Evolutionary conservation across 2,797 vertebrate genomes (phyloP).

Genomic region (Pipistrellus pygmaeus): DNA sequence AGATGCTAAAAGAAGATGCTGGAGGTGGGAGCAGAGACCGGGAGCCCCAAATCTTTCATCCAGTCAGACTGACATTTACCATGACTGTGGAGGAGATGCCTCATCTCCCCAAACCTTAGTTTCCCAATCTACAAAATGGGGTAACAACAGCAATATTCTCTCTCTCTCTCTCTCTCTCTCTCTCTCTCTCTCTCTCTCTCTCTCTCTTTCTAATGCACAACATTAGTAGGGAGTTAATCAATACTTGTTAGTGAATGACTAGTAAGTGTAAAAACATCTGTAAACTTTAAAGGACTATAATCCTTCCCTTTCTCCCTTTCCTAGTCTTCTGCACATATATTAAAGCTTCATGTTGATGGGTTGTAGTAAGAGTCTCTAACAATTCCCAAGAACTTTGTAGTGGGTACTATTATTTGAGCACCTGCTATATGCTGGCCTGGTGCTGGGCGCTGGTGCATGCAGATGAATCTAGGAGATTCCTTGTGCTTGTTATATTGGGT

Average conservation of each 20-base stretch:
- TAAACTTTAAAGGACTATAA: neutral
- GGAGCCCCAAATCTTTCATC: neutral
- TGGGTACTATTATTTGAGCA: neutral
- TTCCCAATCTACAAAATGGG: neutral
- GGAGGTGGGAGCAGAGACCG: neutral
- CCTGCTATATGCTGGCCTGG: neutral
- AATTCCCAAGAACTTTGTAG: neutral
- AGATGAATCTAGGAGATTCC: neutral
- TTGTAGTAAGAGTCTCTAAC: neutral
- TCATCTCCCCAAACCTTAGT: neutral
- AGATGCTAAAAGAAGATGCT: neutral
- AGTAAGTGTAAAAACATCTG: neutral
- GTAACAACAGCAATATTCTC: neutral
- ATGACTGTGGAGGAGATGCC: neutral
- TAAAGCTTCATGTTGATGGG: neutral
- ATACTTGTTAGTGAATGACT: slow-evolving; percentile 58
- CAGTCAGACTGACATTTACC: neutral
- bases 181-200: neutral
- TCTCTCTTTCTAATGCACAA: neutral
- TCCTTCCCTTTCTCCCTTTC: neutral
- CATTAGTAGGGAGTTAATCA: slow-evolving; percentile 61
- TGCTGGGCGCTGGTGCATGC: neutral
- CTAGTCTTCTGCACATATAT: neutral
- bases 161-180: neutral
- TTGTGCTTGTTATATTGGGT: neutral